Evolutionary conservation across 2,113 vertebrate genomes (phyloP).

Genomic region (Ptychochromis oligacanthus): DNA sequence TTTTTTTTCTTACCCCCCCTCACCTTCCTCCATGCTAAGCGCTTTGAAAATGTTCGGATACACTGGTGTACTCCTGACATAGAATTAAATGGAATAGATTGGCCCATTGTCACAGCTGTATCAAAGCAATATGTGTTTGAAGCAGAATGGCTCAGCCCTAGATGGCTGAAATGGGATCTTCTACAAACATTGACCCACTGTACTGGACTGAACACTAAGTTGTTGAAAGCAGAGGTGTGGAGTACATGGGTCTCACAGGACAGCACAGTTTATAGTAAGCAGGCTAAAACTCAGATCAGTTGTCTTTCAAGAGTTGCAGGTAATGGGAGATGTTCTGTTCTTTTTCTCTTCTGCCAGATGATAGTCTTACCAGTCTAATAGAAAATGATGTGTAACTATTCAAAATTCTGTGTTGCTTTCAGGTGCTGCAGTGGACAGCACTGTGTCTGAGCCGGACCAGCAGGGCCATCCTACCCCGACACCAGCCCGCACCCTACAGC

Average conservation of each 20-base stretch:
- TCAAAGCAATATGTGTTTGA: background rate
- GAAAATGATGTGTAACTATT: background rate
- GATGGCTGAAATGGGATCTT: background rate
- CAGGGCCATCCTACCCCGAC: constrained; percentile 73
- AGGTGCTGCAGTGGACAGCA: constrained; percentile 78
- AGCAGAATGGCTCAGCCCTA: too few species aligned
- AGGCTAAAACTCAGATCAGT: background rate
- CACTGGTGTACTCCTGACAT: background rate
- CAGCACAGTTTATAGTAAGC: background rate
- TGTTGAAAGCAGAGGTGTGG: background rate
- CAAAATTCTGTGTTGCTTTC: background rate
- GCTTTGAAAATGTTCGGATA: background rate
- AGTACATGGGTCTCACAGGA: background rate
- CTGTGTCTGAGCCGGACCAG: constrained; percentile 76
- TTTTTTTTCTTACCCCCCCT: too few species aligned
- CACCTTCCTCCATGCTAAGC: background rate
- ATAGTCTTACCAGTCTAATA: background rate
- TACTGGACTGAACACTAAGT: background rate
- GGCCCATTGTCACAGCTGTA: background rate
- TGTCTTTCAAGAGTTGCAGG: background rate
- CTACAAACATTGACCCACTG: background rate
- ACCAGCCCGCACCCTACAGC: constrained; percentile 82
- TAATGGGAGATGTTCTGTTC: background rate
- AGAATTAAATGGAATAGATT: background rate
- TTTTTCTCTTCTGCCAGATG: background rate